These are phyloP conservation scores for Bruchidius siliquastri DNA, from an alignment of 2,888 invertebrate genomes.

Conservation along the genomic window DNA sequence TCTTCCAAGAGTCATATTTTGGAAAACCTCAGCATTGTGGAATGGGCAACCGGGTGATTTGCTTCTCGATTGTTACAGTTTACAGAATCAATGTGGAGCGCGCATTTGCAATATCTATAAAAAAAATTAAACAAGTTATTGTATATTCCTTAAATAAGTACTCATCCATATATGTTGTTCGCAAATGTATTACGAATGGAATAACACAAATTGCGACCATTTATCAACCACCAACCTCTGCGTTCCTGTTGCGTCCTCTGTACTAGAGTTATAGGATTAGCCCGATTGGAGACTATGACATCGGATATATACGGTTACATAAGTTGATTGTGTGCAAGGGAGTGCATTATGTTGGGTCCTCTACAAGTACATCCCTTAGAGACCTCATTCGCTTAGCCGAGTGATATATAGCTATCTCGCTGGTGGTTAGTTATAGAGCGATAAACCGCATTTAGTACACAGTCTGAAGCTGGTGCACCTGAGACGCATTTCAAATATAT, in stretches of 20 bases:
- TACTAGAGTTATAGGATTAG: neutral
- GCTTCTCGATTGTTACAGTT: no score
- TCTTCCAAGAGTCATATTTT: no score
- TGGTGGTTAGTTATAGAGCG: neutral
- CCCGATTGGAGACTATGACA: neutral
- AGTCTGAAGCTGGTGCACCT: neutral
- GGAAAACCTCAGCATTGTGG: no score
- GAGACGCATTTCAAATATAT: neutral
- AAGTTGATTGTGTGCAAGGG: neutral
- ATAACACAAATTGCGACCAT: no score
- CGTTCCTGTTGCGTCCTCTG: neutral
- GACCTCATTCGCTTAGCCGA: neutral
- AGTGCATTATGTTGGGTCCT: neutral
- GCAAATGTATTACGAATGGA: no score
- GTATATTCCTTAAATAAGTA: no score
- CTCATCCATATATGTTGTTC: no score
- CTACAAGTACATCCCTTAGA: neutral
- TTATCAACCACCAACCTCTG: no score
- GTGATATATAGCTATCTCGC: neutral
- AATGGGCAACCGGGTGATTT: no score
- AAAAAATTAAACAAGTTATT: no score
- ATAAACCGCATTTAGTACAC: neutral
- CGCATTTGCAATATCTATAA: no score
- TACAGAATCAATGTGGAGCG: no score
- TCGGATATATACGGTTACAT: neutral